These are phyloP conservation scores for Plagodis pulveraria DNA, from an alignment of 2,888 invertebrate genomes.

Conservation along the genomic window DNA sequence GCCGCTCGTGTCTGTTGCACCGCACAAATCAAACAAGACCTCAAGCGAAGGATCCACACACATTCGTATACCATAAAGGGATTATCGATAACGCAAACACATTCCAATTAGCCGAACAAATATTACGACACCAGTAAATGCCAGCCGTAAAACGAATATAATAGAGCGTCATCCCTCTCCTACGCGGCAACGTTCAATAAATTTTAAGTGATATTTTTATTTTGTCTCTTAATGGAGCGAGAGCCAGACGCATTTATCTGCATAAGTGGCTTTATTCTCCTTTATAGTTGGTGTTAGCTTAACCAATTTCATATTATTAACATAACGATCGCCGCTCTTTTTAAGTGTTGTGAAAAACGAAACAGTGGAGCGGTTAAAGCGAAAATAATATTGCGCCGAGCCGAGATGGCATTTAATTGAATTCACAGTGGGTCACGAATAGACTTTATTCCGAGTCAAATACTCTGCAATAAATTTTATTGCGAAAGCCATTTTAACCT, in stretches of 20 bases:
- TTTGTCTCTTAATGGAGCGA: constrained; percentile 38
- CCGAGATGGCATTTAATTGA: constrained; percentile 67
- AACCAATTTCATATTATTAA: constrained; percentile 40
- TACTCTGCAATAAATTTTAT: constrained; percentile 75
- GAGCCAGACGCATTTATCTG: constrained; percentile 43
- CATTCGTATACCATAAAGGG: constrained; percentile 48
- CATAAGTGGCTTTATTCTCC: constrained; percentile 42
- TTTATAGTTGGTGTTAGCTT: constrained; percentile 41
- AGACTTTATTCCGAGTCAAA: constrained; percentile 71
- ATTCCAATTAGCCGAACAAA: constrained; percentile 55
- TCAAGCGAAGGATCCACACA: constrained; percentile 45
- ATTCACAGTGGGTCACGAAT: constrained; percentile 68
- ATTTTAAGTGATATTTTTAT: constrained; percentile 44
- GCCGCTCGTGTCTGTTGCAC: constrained; percentile 65
- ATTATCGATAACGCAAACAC: constrained; percentile 53
- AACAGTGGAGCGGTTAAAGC: constrained; percentile 49
- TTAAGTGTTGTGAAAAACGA: constrained; percentile 47
- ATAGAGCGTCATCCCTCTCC: constrained; percentile 40
- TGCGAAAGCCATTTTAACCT: constrained; percentile 71
- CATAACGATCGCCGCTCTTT: constrained; percentile 44
- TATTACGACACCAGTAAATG: constrained; percentile 42
- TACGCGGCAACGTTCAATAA: constrained; percentile 39
- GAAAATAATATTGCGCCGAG: constrained; percentile 61
- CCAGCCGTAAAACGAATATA: constrained; percentile 40
- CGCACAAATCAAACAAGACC: constrained; percentile 50